Percentiles rank a stretch among this genome's conserved stretches.
Conservation (phyloP, 2,888 invertebrate genomes). For the Crossocerus cetratus region DNA sequence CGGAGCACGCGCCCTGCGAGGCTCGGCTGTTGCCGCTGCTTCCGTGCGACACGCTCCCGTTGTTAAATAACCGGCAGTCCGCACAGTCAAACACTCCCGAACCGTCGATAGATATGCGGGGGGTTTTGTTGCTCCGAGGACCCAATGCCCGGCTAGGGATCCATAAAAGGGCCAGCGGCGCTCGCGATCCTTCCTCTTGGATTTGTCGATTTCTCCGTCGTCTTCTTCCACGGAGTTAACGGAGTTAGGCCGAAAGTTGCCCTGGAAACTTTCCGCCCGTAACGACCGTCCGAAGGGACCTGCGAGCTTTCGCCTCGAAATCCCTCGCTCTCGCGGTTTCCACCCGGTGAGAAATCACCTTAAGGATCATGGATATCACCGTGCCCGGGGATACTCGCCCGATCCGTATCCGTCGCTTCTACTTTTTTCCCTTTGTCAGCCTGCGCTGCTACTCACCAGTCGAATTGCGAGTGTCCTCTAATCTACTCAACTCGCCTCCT, state of each 20-base stretch:
- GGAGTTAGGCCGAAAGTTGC: slow-evolving; percentile 62
- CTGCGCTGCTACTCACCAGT: neutral
- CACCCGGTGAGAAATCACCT: slow-evolving; percentile 55
- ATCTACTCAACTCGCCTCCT: neutral
- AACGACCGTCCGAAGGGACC: slow-evolving; percentile 60
- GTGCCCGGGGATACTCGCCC: slow-evolving; percentile 31
- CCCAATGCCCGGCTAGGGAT: slow-evolving; percentile 16
- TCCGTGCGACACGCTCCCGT: too few relatives aligned
- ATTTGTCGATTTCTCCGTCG: slow-evolving; percentile 55
- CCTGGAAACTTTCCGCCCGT: slow-evolving; percentile 61
- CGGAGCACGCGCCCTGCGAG: too few relatives aligned
- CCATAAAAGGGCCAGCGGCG: slow-evolving; percentile 12
- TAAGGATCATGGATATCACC: slow-evolving; percentile 57
- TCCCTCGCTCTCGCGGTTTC: slow-evolving; percentile 54
- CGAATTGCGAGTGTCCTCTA: neutral
- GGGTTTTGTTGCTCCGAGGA: neutral
- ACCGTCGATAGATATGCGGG: too few relatives aligned
- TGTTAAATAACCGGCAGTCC: too few relatives aligned
- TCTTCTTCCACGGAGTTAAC: slow-evolving; percentile 53
- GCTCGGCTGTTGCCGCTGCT: too few relatives aligned
- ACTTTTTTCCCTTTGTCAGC: slow-evolving; percentile 17
- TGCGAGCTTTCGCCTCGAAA: slow-evolving; percentile 59
- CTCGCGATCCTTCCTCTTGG: slow-evolving; percentile 41
- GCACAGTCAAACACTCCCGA: too few relatives aligned
- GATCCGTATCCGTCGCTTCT: slow-evolving; percentile 39